Evolutionary conservation across 2,888 invertebrate species (phyloP).

Genomic region (Leptinotarsa haldemani): DNA sequence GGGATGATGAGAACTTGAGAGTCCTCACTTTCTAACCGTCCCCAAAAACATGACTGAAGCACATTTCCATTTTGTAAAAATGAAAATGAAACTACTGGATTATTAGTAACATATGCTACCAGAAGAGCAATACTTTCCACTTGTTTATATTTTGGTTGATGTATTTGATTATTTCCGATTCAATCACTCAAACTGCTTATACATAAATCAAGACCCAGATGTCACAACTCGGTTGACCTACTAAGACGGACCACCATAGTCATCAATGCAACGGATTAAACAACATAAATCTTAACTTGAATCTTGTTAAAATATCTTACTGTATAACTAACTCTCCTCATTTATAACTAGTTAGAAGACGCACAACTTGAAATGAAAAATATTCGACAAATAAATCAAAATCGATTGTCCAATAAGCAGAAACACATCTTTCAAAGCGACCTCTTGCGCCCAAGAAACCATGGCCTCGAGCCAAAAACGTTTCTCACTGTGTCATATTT

Average conservation of each 20-base stretch:
- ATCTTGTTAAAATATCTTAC: conserved; percentile 25
- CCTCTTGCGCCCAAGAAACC: conserved; percentile 38
- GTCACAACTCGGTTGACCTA: background rate
- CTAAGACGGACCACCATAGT: conserved; percentile 15
- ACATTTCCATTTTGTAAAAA: no score
- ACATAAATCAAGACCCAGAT: background rate
- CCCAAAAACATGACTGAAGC: no score
- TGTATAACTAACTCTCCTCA: conserved; percentile 22
- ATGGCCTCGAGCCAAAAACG: conserved; percentile 33
- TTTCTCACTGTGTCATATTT: conserved; percentile 44
- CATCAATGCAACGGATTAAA: background rate
- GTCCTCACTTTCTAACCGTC: no score
- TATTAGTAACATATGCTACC: no score
- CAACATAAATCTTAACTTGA: conserved; percentile 19
- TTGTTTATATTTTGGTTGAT: background rate
- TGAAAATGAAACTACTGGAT: no score
- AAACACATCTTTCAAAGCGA: conserved; percentile 46
- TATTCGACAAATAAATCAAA: conserved; percentile 44
- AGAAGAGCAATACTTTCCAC: no score
- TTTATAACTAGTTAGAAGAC: conserved; percentile 36
- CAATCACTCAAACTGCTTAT: background rate
- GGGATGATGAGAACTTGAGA: no score
- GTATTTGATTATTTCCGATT: background rate
- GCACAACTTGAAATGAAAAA: conserved; percentile 28
- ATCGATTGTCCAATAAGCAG: conserved; percentile 47